Evolutionary conservation across 1,140 invertebrate species (phyloP), one percentile per base, ranked within the genome.

Genomic region (Bombus polaris): DNA sequence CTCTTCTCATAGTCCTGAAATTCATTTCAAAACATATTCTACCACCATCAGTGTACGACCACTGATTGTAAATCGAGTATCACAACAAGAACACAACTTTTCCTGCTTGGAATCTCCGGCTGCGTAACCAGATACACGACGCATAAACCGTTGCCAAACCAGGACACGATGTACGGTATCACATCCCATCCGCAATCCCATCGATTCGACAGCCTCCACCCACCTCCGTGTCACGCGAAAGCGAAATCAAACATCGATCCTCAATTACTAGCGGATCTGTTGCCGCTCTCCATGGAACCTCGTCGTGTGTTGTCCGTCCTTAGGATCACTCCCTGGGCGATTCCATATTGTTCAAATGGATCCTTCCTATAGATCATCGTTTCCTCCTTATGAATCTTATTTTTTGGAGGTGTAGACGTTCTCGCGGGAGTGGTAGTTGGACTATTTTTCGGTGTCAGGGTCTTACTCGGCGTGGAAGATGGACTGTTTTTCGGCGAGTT

Each of bases 211-310:
- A 37, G 5, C 10, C 53, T 13, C 18, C 35, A 18, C 53, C 35
- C 37, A n/a, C n/a, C 28, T 18, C 6, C 22, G 22, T 39, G 73
- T 81, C 57, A 32, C 65, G 65, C 59, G 25, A 70, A 57, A 83
- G 28, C 25, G 44, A 84, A 35, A 57, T 84, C 75, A 13, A 57
- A 22, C 71, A 66, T 32, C 53, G 62, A 25, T 71, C 15, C 65
- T 94, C 79, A 95, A 86, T 94, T 95, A 85, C 94, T 94, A 73
- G 91, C 91, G 0, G 94, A 94, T 88, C 94, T 91, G 70, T 91
- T 94, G 9, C 91, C 91, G 85, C 93, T 94, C n/a, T 93, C 93
- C 35, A 87, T 87, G 8, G 86, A 88, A n/a, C 87, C 77, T 1
- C 85, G 71, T 35, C 89, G 70, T 4, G 88, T 73, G 6, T n/a